phyloP scores from a whole-genome alignment of 2,888 invertebrate genomes.

The Imbricaverruca yamaguchii region DNA sequence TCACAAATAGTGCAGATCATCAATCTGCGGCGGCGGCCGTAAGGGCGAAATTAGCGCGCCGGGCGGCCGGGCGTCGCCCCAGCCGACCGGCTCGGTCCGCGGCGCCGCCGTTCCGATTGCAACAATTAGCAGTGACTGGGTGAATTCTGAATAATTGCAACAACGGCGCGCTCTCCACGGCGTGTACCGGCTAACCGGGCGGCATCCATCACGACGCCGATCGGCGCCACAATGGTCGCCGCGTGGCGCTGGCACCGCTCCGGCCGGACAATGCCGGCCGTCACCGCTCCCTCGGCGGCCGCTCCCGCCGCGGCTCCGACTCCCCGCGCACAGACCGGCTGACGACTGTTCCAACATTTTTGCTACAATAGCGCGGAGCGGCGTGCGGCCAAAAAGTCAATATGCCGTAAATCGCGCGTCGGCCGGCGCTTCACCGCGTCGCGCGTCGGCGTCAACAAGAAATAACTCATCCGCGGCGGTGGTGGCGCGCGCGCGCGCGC shows the following conservation, averaged over 20 bases:
- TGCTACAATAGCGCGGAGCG: neutral
- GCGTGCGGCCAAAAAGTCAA: neutral
- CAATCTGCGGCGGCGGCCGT: neutral
- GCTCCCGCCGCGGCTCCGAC: too few species aligned
- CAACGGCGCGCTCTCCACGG: neutral
- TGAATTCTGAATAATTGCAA: conserved; percentile 19
- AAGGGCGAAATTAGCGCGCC: neutral
- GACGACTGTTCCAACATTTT: neutral
- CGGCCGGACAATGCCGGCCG: too few species aligned
- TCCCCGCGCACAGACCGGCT: too few species aligned
- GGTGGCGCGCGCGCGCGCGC: neutral
- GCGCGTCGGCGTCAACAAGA: conserved; percentile 6
- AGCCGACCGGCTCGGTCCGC: neutral
- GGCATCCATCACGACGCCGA: neutral
- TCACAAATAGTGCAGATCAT: conserved; percentile 16
- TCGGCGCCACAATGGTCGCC: too few species aligned
- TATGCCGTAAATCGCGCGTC: conserved; percentile 4
- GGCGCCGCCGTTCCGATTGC: neutral
- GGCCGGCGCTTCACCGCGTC: neutral
- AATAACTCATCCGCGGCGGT: conserved; percentile 7
- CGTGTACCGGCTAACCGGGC: neutral
- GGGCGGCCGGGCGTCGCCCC: neutral
- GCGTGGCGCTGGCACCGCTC: too few species aligned
- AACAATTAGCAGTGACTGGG: conserved; percentile 1
- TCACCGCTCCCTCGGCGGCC: too few species aligned